Percentiles rank a stretch among this genome's conserved stretches.
phyloP scores from a whole-genome alignment of 23 tunicate genomes.

The Phallusia fumigata region DNA sequence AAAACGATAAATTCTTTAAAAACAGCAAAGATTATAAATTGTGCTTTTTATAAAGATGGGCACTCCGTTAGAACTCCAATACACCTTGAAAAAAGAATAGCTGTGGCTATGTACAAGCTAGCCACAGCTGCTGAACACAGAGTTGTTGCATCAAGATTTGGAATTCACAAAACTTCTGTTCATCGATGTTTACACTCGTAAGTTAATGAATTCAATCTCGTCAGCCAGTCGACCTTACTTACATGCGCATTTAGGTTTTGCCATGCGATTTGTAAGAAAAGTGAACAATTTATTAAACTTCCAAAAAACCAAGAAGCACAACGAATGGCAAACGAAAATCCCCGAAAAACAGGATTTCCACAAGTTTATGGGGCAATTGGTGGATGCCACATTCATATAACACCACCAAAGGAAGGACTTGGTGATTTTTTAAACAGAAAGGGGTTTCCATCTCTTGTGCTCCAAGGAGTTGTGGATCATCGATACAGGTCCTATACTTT shows the following conservation, averaged over 20 bases:
- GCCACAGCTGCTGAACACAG: slow-evolving; percentile 35
- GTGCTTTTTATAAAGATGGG: neutral
- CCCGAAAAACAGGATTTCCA: slow-evolving; percentile 23
- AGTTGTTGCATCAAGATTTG: slow-evolving; percentile 8
- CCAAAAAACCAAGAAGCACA: neutral
- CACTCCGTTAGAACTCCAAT: slow-evolving; percentile 29
- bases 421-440: slow-evolving; percentile 26
- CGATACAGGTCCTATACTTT: slow-evolving; percentile 22
- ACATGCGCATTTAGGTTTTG: neutral
- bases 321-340: slow-evolving; percentile 20
- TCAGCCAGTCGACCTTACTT: neutral
- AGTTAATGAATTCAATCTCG: neutral
- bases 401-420: slow-evolving; percentile 34
- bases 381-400: slow-evolving; percentile 38
- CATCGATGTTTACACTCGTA: no score
- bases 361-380: slow-evolving; percentile 42
- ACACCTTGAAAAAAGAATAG: slow-evolving; percentile 27
- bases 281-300: neutral
- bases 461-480: slow-evolving; percentile 44
- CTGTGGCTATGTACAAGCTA: slow-evolving; percentile 24
- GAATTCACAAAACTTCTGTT: no score
- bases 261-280: neutral
- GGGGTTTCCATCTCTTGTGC: slow-evolving; percentile 17
- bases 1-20: neutral
- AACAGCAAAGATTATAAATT: neutral